A percentile compares a stretch with the other conserved stretches of the same genome.
Conservation (phyloP, 2,888 invertebrate species). For the Corythucha ciliata region DNA sequence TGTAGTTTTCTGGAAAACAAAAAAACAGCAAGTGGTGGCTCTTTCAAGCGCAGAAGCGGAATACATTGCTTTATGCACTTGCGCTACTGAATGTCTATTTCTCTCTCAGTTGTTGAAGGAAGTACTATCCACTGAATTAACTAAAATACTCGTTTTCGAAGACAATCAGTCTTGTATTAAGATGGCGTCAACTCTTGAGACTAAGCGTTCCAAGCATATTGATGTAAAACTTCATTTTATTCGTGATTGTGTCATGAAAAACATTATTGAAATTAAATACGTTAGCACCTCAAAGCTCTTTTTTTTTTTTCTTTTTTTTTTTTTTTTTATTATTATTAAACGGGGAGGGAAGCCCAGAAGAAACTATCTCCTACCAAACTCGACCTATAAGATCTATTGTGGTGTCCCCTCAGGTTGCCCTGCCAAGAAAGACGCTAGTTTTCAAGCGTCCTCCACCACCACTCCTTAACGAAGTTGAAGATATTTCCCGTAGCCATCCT, state of each 20-base stretch:
- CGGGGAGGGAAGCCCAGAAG: too few species aligned
- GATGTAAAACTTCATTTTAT: slow-evolving; percentile 12
- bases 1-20: slow-evolving; percentile 1
- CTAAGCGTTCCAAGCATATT: slow-evolving; percentile 15
- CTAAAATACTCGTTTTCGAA: background rate
- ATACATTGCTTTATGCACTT: background rate
- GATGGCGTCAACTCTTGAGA: slow-evolving; percentile 5
- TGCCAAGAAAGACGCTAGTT: too few species aligned
- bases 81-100: slow-evolving; percentile 6
- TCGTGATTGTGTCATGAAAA: slow-evolving; percentile 5
- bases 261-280: too few species aligned
- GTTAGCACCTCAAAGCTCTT: too few species aligned
- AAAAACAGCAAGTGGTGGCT: slow-evolving; percentile 2
- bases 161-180: slow-evolving; percentile 14
- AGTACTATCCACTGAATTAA: background rate
- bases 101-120: slow-evolving; percentile 5
- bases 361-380: too few species aligned
- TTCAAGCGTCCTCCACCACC: too few species aligned
- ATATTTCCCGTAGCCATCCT: too few species aligned
- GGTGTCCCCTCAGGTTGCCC: too few species aligned
- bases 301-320: too few species aligned
- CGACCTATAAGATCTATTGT: too few species aligned
- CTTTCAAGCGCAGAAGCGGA: slow-evolving; percentile 1
- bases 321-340: too few species aligned
- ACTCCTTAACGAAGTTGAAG: too few species aligned